phyloP scores from a whole-genome alignment of 2,113 vertebrate species.

The Pelobates fuscus region DNA sequence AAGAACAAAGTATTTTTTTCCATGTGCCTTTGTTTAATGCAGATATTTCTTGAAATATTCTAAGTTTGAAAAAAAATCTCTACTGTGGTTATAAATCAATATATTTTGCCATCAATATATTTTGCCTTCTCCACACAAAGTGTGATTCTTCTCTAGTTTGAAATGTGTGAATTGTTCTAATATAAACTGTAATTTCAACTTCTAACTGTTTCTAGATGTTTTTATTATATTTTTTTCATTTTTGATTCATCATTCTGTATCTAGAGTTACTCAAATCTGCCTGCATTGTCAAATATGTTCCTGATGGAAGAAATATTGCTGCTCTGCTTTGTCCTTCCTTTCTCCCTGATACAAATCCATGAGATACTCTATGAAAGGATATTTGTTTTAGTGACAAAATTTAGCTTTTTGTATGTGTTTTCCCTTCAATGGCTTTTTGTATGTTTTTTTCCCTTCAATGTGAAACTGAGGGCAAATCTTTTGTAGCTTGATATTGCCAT shows the following conservation, averaged over 20 bases:
- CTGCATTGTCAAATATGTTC: constrained; percentile 42
- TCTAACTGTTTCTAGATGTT: constrained; percentile 26
- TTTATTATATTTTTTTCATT: constrained; percentile 8
- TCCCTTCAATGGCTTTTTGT: constrained; percentile 20
- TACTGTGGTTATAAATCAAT: no score
- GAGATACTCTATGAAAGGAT: constrained; percentile 47
- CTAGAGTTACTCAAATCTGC: constrained; percentile 16
- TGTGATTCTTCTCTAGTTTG: no score
- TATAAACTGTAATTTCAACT: constrained; percentile 31
- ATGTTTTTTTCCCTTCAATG: constrained; percentile 35
- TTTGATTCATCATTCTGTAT: constrained; percentile 39
- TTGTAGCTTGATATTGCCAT: constrained; percentile 46
- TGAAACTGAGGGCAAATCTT: constrained; percentile 45
- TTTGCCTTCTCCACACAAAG: no score
- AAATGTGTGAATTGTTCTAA: not conserved
- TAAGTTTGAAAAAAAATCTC: no score
- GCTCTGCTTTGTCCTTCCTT: constrained; percentile 43
- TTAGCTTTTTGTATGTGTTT: constrained; percentile 7
- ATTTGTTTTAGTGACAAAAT: constrained; percentile 40
- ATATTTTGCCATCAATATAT: no score
- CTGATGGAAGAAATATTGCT: constrained; percentile 48
- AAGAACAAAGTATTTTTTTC: no score
- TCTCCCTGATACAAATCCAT: constrained; percentile 49
- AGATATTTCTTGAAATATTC: no score
- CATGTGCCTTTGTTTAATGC: no score